Evolutionary conservation across 2,888 invertebrate genomes (phyloP), one percentile per base, ranked within the genome.

Genomic region (Rhingia campestris): DNA sequence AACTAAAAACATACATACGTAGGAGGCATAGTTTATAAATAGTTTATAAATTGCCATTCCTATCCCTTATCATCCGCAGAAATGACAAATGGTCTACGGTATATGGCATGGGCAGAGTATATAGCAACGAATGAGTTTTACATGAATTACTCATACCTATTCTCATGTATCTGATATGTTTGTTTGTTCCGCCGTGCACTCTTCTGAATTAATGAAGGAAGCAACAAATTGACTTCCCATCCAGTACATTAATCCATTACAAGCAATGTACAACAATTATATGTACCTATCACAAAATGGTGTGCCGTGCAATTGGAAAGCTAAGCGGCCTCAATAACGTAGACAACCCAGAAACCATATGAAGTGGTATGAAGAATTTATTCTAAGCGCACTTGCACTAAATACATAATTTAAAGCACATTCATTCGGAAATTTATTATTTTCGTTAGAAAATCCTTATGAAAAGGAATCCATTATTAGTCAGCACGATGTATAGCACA

Each of bases 261-360:
- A 56, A 70, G 41, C 51, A 63, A 63, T 49, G 41, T 58, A 64
- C 45, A 63, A 14, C 35, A 22, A 58, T 49, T 4, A 53, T 45
- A 43, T 30, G 14, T 45, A 22, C 37, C 4, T 35, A 43, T n/a
- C 47, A 56, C 53, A 76, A 81, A 61, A 73, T 73, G 67, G 73
- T 77, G 54, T 72, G 45, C 12, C 47, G 56, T 66, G 67, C 56
- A 73, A 49, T 74, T 73, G 14, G 66, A 69, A 74, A 74, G 51
- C 58, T 58, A 32, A 39, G 53, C 66, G 82, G 35, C 82, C 82
- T 49, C 73, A 33, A 47, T 82, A 77, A 74, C 82, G 82, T 82
- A 79, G 61, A 37, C 67, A 73, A 79, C 82, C 72, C 73, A 81
- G 51, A 81, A 72, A 59, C 43, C 66, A 59, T 77, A 69, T 43